A percentile compares a stretch with the other conserved stretches of the same genome.
Evolutionary conservation across 2,113 vertebrate genomes (phyloP).

Genomic region (Catharus bicknelli): DNA sequence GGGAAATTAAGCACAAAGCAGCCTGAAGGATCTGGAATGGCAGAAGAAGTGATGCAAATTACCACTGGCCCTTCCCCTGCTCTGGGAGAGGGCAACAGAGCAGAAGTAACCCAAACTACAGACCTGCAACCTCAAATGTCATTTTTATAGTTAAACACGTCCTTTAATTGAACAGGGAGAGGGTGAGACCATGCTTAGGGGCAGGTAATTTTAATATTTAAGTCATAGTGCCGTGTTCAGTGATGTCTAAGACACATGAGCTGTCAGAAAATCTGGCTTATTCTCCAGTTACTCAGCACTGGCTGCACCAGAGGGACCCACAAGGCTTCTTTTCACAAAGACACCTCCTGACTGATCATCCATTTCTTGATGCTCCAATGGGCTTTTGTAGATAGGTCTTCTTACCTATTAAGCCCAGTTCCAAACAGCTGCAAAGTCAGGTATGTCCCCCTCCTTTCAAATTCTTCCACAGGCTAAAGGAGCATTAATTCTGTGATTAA

Average conservation of each 20-base stretch:
- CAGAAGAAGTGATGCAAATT: background rate
- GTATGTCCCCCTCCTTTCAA: background rate
- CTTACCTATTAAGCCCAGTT: background rate
- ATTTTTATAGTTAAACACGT: background rate
- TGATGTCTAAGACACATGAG: background rate
- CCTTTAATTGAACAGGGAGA: background rate
- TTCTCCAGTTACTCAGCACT: background rate
- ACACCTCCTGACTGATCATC: accelerated
- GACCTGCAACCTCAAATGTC: background rate
- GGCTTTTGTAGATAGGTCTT: background rate
- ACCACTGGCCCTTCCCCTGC: background rate
- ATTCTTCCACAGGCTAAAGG: background rate
- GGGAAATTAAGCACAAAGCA: background rate
- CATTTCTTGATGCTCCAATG: background rate
- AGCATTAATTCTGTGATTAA: background rate
- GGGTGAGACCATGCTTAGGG: background rate
- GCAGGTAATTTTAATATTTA: background rate
- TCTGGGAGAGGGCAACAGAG: background rate
- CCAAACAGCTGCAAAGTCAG: background rate
- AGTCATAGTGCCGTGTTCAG: background rate
- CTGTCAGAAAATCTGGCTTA: background rate
- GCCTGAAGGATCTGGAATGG: background rate
- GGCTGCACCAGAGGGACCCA: background rate
- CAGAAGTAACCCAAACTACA: background rate
- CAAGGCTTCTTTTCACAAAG: background rate